A percentile compares a stretch with the other conserved stretches of the same genome.
These are phyloP conservation scores for Carcina quercana DNA, from an alignment of 2,888 invertebrate species.

Conservation along the genomic window DNA sequence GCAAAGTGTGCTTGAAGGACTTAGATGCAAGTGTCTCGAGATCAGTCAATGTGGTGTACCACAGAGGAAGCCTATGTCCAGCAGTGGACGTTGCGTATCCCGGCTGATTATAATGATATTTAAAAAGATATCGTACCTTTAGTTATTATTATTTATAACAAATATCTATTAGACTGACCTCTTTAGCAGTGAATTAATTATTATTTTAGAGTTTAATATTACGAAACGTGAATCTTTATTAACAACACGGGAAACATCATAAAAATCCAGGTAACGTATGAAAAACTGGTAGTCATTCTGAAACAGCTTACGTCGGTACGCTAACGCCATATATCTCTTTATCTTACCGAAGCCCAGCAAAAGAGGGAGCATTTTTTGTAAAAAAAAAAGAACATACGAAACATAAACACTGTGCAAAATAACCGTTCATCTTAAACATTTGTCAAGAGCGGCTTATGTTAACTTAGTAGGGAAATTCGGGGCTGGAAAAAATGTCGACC, in stretches of 20 bases:
- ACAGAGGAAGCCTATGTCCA: too few relatives aligned
- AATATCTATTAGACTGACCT: too few relatives aligned
- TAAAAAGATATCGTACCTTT: too few relatives aligned
- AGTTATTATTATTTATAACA: too few relatives aligned
- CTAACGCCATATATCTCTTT: conserved; percentile 35
- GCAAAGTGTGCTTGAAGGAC: too few relatives aligned
- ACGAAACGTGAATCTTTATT: background rate
- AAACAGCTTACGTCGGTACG: conserved; percentile 28
- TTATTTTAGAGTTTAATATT: background rate
- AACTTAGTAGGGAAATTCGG: conserved; percentile 58
- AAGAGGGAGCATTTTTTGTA: conserved; percentile 38
- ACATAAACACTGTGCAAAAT: conserved; percentile 62
- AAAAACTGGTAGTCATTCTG: conserved; percentile 35
- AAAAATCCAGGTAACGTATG: conserved; percentile 25
- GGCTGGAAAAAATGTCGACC: conserved; percentile 43
- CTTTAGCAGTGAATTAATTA: background rate
- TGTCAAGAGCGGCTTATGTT: conserved; percentile 68
- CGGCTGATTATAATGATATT: too few relatives aligned
- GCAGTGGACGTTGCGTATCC: too few relatives aligned
- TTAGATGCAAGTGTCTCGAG: too few relatives aligned
- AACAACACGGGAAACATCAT: conserved; percentile 5
- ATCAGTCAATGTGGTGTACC: too few relatives aligned
- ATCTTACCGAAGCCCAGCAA: conserved; percentile 35
- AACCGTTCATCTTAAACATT: conserved; percentile 71
- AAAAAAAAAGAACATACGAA: conserved; percentile 46